These are phyloP conservation scores for Anarhynchus alexandrinus DNA, from an alignment of 2,113 vertebrate species.

Conservation along the genomic window DNA sequence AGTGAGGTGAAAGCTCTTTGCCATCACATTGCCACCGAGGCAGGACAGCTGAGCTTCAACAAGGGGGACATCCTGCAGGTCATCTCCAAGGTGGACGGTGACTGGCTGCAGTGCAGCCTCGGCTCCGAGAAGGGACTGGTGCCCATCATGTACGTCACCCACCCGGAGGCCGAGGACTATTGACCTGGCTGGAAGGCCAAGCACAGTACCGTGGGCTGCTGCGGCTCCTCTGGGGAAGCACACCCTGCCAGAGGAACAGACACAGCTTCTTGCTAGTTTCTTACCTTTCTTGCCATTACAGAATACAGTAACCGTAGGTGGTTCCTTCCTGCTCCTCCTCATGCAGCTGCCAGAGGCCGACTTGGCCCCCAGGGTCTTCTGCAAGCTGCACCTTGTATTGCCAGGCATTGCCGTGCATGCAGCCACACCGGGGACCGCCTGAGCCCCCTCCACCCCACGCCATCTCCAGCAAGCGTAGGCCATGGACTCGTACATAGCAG, in stretches of 20 bases:
- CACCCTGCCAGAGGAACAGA: not conserved
- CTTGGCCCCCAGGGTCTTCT: not conserved
- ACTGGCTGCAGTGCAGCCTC: slow-evolving; percentile 88
- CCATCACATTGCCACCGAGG: slow-evolving; percentile 89
- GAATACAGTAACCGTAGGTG: slow-evolving; percentile 31
- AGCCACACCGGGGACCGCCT: not conserved
- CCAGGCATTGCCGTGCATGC: slow-evolving; percentile 23
- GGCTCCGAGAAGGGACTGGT: slow-evolving; percentile 82
- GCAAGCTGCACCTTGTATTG: not conserved
- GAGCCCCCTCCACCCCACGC: slow-evolving; percentile 23
- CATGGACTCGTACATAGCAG: slow-evolving; percentile 17
- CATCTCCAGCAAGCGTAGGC: slow-evolving; percentile 12
- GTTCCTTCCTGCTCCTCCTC: slow-evolving; percentile 40
- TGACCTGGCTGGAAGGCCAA: not conserved
- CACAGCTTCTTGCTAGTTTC: slow-evolving; percentile 54
- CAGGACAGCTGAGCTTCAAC: slow-evolving; percentile 91
- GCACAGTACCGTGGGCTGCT: slow-evolving; percentile 8
- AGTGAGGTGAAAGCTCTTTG: slow-evolving; percentile 90
- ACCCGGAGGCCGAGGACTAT: slow-evolving; percentile 64
- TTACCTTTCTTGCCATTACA: slow-evolving; percentile 15
- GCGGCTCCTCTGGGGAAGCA: not conserved
- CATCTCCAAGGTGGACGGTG: slow-evolving; percentile 79
- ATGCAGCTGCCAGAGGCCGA: slow-evolving; percentile 38
- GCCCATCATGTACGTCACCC: slow-evolving; percentile 88
- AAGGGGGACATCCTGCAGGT: slow-evolving; percentile 87